A percentile compares a stretch with the other conserved stretches of the same genome.
Conservation (phyloP, 2,113 vertebrate species). For the Empidonax alnorum region DNA sequence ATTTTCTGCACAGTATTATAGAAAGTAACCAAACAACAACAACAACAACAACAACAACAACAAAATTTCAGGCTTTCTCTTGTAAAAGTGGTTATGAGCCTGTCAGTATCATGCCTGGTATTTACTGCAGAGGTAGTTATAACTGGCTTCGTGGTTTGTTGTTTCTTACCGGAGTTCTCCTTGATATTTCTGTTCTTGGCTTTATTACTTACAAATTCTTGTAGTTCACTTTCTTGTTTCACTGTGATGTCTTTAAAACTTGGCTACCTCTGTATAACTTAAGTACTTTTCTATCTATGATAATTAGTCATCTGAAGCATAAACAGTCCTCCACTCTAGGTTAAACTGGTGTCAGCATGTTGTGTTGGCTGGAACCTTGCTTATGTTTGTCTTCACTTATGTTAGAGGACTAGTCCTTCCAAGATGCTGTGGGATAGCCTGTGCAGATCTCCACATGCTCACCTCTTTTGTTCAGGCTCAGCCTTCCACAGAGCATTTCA, state of each 20-base stretch:
- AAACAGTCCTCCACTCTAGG: neutral
- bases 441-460: neutral
- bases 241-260: constrained; percentile 54
- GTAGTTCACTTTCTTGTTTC: neutral
- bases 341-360: constrained; percentile 24
- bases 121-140: neutral
- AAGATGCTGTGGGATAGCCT: neutral
- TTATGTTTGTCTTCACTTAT: neutral
- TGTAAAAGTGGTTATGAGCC: neutral
- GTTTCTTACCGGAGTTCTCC: neutral
- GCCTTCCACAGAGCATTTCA: neutral
- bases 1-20: neutral
- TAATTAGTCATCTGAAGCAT: constrained; percentile 5
- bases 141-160: neutral
- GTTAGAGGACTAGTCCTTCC: neutral
- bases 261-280: neutral
- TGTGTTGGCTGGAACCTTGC: neutral
- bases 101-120: neutral
- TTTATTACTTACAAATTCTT: neutral
- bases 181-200: neutral
- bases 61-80: neutral
- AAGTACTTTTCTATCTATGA: neutral
- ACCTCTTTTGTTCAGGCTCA: neutral
- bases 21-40: neutral
- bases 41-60: neutral